Evolutionary conservation across 2,888 invertebrate species (phyloP).

Genomic region (Schrankia costaestrigalis): DNA sequence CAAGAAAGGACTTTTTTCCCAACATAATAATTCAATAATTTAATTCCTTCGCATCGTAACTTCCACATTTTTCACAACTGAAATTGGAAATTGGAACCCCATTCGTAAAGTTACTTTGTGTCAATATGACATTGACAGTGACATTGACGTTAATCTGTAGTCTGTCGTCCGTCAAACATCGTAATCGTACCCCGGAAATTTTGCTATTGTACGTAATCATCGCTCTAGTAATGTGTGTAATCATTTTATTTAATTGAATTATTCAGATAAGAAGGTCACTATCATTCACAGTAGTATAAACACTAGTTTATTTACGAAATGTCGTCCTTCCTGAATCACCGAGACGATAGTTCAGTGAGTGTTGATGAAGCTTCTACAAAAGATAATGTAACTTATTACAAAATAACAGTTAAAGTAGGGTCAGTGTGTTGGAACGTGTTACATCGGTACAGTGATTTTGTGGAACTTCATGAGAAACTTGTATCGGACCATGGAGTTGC

Average conservation of each 20-base stretch:
- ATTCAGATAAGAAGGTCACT: conserved; percentile 12
- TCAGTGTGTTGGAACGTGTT: conserved; percentile 89
- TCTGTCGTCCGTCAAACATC: too few relatives aligned
- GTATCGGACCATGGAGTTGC: conserved; percentile 89
- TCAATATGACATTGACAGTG: too few relatives aligned
- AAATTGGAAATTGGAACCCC: too few relatives aligned
- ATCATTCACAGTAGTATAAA: conserved; percentile 8
- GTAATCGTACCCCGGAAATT: too few relatives aligned
- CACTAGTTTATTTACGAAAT: conserved; percentile 59
- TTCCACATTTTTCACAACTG: too few relatives aligned
- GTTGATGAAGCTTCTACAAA: conserved; percentile 84
- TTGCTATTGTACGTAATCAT: too few relatives aligned
- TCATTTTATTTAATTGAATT: conserved; percentile 12
- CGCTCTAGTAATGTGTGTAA: conserved; percentile 11
- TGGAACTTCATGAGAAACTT: conserved; percentile 91
- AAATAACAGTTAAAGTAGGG: conserved; percentile 85
- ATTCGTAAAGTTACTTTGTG: too few relatives aligned
- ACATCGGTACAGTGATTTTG: conserved; percentile 95
- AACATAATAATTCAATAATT: too few relatives aligned
- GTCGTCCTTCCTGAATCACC: conserved; percentile 87
- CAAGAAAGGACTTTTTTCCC: too few relatives aligned
- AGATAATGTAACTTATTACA: conserved; percentile 86
- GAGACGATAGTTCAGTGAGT: conserved; percentile 83
- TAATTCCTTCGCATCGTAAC: too few relatives aligned
- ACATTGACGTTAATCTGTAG: too few relatives aligned